phyloP scores from a whole-genome alignment of 2,113 vertebrate genomes.

The Himantopus leucocephalus region DNA sequence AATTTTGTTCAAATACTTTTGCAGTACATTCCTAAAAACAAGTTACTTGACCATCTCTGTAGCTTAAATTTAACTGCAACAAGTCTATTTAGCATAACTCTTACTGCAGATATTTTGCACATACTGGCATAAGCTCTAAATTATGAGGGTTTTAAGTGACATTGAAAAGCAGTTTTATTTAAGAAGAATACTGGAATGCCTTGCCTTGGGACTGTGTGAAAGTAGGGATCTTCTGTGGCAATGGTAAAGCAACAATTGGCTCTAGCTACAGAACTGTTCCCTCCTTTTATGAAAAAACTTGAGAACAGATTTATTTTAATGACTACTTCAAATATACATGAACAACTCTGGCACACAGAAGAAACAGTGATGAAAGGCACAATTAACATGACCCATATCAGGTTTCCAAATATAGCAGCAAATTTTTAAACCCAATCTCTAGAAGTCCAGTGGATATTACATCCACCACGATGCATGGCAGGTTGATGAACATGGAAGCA shows the following conservation, averaged over 20 bases:
- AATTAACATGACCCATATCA: constrained; percentile 74
- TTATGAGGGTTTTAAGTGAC: constrained; percentile 15
- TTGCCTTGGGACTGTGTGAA: neutral
- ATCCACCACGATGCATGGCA: neutral
- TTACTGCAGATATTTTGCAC: constrained; percentile 35
- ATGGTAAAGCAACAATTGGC: neutral
- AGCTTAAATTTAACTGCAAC: constrained; percentile 71
- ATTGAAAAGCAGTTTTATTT: constrained; percentile 3
- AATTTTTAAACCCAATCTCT: constrained; percentile 58
- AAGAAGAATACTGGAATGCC: neutral
- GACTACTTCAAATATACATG: constrained; percentile 82
- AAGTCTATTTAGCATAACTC: constrained; percentile 37
- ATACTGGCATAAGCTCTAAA: constrained; percentile 32
- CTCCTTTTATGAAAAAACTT: neutral
- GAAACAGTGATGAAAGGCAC: constrained; percentile 90
- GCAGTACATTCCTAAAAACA: constrained; percentile 73
- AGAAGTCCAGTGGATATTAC: constrained; percentile 14
- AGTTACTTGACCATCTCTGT: constrained; percentile 66
- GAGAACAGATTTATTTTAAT: neutral
- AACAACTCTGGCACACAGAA: constrained; percentile 78
- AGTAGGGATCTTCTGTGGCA: neutral
- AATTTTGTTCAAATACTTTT: constrained; percentile 56
- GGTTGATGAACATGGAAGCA: neutral
- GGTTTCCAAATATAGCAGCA: constrained; percentile 77
- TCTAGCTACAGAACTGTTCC: neutral